These are phyloP conservation scores for Paralichthys olivaceus DNA, from an alignment of 2,113 vertebrate species.

Conservation along the genomic window DNA sequence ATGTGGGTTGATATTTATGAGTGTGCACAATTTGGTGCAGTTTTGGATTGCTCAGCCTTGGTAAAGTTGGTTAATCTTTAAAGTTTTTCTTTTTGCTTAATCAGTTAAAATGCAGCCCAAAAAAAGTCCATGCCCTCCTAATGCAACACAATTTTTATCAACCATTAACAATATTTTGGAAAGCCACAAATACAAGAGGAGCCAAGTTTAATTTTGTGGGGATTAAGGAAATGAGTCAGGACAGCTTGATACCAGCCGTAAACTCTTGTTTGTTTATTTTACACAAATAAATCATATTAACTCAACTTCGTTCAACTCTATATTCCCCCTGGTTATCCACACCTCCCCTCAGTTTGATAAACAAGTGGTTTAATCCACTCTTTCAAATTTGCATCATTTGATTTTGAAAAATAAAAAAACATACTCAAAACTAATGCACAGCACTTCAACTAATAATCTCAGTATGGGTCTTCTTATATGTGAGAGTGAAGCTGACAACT, in stretches of 20 bases:
- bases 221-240: background rate
- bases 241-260: background rate
- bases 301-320: background rate
- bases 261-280: background rate
- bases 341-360: background rate
- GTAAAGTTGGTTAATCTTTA: background rate
- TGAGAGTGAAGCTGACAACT: background rate
- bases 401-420: no score
- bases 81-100: background rate
- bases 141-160: background rate
- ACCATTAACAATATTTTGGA: background rate
- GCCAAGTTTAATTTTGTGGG: background rate
- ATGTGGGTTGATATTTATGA: no score
- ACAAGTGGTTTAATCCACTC: background rate
- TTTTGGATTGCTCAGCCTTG: background rate
- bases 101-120: background rate
- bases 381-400: background rate
- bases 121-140: background rate
- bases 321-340: background rate
- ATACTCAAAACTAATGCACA: no score
- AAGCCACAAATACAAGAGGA: background rate
- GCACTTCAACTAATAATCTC: background rate
- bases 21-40: no score
- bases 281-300: background rate
- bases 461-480: background rate